Evolutionary conservation across 2,888 invertebrate species (phyloP), one percentile per base, ranked within the genome.

Genomic region (Scaptomyza polygonia): DNA sequence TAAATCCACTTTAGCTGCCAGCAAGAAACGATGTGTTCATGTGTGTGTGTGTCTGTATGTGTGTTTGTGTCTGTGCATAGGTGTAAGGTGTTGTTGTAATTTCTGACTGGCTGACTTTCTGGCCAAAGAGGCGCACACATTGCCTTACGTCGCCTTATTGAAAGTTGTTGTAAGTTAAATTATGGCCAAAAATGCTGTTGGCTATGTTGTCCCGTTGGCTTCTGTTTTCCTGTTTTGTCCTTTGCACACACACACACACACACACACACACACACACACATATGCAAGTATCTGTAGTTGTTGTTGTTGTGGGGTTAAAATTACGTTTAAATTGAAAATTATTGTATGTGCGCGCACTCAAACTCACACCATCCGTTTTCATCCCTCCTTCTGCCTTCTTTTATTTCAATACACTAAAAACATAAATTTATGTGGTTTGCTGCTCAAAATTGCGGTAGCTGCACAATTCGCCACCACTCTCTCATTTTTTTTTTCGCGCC

Each of bases 281-380:
- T 64, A 56, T 52, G 34, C 36, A 49, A 52, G 54, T 40, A 36
- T 59, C 57, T 71, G 29, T 47, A 39, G 18, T 18, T 39, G 25
- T 30, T 52, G 42, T 48, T 42, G 36, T 51, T 36, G 53, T 51
- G 66, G 72, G 69, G 79, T 68, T 86, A 72, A 81, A 86, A 85
- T 85, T 85, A 85, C 86, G 79, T 85, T 86, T 82, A 85, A 85
- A 85, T 85, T 85, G 84, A 85, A 85, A 84, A 85, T 85, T 86
- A 85, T 86, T 85, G 84, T 85, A 85, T 84, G 83, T 81, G 75
- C 81, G 77, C 83, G 82, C 79, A 69, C 81, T 80, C 68, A 70
- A 39, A 78, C 79, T 79, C 70, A 69, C 80, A 74, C 62, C 70
- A 32, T 59, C 48, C 44, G 18, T 48, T 45, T 39, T 32, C 27